Base-by-base conservation (phyloP, 1,140 invertebrate genomes). In the Heliconius himera region DNA sequence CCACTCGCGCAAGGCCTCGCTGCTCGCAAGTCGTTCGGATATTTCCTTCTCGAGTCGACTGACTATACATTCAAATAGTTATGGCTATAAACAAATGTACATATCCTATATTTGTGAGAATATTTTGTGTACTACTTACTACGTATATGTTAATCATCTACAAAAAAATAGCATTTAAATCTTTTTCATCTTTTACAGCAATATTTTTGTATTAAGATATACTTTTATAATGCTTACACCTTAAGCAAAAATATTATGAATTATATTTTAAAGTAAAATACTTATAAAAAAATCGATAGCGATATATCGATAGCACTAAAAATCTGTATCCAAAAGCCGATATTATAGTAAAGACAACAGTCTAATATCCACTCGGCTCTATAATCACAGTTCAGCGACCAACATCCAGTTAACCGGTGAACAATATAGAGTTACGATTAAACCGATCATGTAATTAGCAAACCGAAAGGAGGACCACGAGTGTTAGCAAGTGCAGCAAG, bases 1-100 rank as follows among this genome's bases (percentile, higher is more conserved):
- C 71, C 72, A 73, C 83, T 82, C 81, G 84, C 70, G 66, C 46
- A 74, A 77, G 76, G 76, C 77, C 77, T 81, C 46, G 60, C 66
- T 73, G 41, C 51, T 72, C 54, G 46, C 77, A 22, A 22, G 18
- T 51, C 49, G 49, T 51, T 77, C 54, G 41, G 73, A 78, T 79
- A 70, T 81, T 84, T 81, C 76, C 84, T 80, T 66, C 74, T 77
- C 38, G 54, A 18, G 33, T 6, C 33, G 0, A 9, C 70, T 22
- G 29, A 33, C 22, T 49, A 38, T 72, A 20, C 3, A 71, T 33
- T 36, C 11, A 70, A 36, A 18, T 70, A 70, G 33, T 70, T 33
- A 56, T 56, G 20, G n/a, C 54, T 29, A 29, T 46, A 16, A 46
- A 16, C 41, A 46, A 46, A 46, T 29, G 8, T 22, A 29, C 60